Percentiles rank a stretch among this genome's conserved stretches.
Conservation (phyloP, 2,797 vertebrate genomes). For the Siniperca undulata region DNA sequence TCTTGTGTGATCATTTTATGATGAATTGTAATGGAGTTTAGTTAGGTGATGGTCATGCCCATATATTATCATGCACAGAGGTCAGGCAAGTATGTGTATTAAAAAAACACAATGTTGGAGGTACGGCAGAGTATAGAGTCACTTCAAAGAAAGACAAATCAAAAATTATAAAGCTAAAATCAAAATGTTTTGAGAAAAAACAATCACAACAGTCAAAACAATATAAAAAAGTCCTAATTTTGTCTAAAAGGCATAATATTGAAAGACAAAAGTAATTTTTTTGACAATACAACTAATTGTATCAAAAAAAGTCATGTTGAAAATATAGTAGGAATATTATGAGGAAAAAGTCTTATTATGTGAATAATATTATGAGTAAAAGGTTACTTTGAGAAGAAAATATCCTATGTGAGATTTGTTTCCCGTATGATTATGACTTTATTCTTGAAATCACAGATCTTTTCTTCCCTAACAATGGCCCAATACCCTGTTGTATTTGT, state of each 20-base stretch:
- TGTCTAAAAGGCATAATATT: neutral
- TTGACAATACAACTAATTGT: neutral
- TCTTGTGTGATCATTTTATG: neutral
- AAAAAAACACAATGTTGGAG: neutral
- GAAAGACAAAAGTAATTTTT: neutral
- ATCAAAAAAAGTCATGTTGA: neutral
- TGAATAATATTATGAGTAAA: no score
- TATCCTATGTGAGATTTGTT: no score
- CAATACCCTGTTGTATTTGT: neutral
- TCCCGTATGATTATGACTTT: no score
- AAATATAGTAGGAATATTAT: neutral
- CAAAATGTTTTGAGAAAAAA: neutral
- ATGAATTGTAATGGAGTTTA: neutral
- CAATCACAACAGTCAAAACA: no score
- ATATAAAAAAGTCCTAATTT: neutral
- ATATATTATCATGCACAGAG: neutral
- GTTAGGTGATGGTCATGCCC: neutral
- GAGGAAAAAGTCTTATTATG: neutral
- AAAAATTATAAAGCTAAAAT: neutral
- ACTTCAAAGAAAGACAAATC: neutral
- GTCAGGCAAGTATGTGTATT: neutral
- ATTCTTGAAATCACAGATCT: conserved; percentile 5
- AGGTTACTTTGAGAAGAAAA: no score
- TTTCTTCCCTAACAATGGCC: neutral
- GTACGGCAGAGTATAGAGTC: neutral